Evolutionary conservation across 2,888 invertebrate genomes (phyloP).

Genomic region (Drosophila anomelani): DNA sequence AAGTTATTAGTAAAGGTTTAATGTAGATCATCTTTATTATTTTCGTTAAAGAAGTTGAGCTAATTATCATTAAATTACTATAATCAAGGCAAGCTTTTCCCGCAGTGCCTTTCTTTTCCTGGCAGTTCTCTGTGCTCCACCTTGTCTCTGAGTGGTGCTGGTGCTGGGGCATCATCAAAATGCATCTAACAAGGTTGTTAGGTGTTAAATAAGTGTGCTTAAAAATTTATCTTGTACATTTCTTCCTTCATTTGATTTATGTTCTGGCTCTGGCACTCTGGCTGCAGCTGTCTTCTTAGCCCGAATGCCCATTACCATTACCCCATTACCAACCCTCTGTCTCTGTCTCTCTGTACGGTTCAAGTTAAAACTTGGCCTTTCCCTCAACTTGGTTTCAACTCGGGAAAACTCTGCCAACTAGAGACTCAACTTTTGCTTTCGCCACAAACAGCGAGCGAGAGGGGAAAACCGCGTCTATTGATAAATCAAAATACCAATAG

Average conservation of each 20-base stretch:
- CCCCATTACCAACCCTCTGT: conserved; percentile 7
- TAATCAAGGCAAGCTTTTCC: not conserved
- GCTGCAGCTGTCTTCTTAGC: conserved; percentile 47
- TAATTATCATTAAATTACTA: not conserved
- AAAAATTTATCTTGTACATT: conserved; percentile 83
- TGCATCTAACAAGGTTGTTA: conserved; percentile 81
- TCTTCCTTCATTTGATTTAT: conserved; percentile 80
- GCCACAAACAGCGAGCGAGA: conserved; percentile 49
- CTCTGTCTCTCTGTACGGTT: conserved; percentile 16
- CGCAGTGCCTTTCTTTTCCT: conserved; percentile 9
- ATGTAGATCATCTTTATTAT: not conserved
- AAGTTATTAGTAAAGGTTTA: not conserved
- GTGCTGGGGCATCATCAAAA: conserved; percentile 71
- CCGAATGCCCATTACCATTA: conserved; percentile 32
- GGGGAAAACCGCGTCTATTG: conserved; percentile 60
- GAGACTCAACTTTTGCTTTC: conserved; percentile 71
- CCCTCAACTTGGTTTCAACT: conserved; percentile 47
- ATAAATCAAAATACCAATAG: conserved; percentile 77
- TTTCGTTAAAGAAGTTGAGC: not conserved
- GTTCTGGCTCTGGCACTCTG: conserved; percentile 48
- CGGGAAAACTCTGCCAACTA: not conserved
- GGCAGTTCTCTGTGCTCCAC: conserved; percentile 51
- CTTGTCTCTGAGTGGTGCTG: conserved; percentile 55
- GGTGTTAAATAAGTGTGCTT: conserved; percentile 82
- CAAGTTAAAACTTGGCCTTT: conserved; percentile 54